These are phyloP conservation scores for Lepus townsendii DNA, from an alignment of 2,797 vertebrate genomes.

Conservation along the genomic window DNA sequence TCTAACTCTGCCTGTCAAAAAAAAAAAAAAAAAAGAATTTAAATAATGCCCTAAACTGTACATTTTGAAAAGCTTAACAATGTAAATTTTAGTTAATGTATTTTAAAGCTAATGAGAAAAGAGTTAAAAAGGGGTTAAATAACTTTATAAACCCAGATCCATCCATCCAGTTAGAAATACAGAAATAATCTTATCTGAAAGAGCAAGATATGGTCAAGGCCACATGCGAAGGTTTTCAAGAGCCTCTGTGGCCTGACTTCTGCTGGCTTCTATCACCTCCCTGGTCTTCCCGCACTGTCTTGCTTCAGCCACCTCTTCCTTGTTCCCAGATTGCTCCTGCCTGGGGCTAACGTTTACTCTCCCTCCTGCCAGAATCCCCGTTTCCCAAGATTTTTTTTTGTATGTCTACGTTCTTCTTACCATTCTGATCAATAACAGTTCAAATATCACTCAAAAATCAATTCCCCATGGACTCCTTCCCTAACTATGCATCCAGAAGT, in stretches of 20 bases:
- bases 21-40: too few relatives aligned
- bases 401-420: not conserved
- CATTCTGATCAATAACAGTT: not conserved
- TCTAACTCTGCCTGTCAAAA: too few relatives aligned
- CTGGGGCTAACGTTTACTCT: not conserved
- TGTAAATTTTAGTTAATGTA: not conserved
- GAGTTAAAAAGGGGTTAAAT: not conserved
- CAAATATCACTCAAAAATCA: not conserved
- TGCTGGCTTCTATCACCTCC: not conserved
- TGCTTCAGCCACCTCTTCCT: not conserved
- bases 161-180: too few relatives aligned
- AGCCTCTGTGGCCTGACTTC: rapidly evolving
- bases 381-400: not conserved
- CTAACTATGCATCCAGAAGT: not conserved
- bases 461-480: not conserved
- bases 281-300: not conserved
- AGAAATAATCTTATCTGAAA: not conserved
- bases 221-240: not conserved
- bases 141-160: not conserved
- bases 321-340: not conserved
- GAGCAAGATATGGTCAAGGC: not conserved
- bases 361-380: not conserved
- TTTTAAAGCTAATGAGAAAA: not conserved
- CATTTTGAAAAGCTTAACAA: not conserved
- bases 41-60: too few relatives aligned